Base-by-base conservation (phyloP, 2,113 vertebrate genomes). In the Trematocara zebra region DNA sequence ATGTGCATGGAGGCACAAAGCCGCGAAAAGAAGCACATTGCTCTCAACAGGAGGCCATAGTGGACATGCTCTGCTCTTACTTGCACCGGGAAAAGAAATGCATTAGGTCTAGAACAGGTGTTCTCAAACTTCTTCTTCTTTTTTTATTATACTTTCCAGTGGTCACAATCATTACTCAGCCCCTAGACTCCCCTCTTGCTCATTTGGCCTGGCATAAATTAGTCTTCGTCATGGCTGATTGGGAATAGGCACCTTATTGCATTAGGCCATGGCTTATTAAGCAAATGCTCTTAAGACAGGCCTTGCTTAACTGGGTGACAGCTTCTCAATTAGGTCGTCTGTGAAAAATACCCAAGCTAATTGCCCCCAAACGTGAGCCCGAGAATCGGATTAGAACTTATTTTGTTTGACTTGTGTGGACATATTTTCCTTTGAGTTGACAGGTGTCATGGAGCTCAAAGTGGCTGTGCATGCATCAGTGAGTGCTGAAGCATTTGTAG, bases 251-350 rank as follows among this genome's bases (percentile, higher is more conserved):
- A 95, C 94, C 94, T 95, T 95, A 96, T 96, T 96, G 96, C 95
- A 95, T 96, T 96, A 96, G 94, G 86, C 83, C 93, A 96, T 74
- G 95, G 94, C 92, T 95, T 96, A 96, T 96, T 97, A 96, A 95
- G 93, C 95, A 94, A 94, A 96, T 90, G 93, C 94, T 96, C 95
- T 94, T 93, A 96, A 95, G 95, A 92, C 93, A 94, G 91, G 95
- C 93, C 92, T 95, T 95, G 94, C 94, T 97, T 95, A 96, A 96
- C 95, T 93, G 93, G 95, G 92, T 93, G 95, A 96, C 95, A 95
- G 94, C 90, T 85, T 94, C 91, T 95, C 95, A 95, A 95, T 96
- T 95, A 96, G 94, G 92, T 89, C 82, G 87, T 92, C 90, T 92
- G 89, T 88, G 87, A 94, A 94, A 94, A 94, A 94, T 88, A 89